Percentiles rank a stretch among this genome's conserved stretches.
These are phyloP conservation scores for Andrena camellia DNA, from an alignment of 2,888 invertebrate genomes.

Conservation along the genomic window DNA sequence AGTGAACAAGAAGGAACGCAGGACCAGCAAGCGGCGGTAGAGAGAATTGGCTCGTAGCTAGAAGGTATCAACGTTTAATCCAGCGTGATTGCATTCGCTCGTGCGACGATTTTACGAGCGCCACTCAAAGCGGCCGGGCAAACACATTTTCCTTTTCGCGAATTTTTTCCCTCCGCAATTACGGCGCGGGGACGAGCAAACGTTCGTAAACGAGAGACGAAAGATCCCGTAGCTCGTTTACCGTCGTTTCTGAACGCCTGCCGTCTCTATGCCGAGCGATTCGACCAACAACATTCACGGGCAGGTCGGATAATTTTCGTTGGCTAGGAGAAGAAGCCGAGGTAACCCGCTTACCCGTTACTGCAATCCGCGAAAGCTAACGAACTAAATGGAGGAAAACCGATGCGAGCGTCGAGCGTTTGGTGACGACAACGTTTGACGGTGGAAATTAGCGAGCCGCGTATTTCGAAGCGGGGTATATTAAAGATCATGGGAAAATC, in stretches of 20 bases:
- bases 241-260: neutral
- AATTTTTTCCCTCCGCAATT: constrained; percentile 54
- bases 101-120: constrained; percentile 63
- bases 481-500: too few relatives aligned
- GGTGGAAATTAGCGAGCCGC: neutral
- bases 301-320: constrained; percentile 36
- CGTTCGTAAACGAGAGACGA: constrained; percentile 38
- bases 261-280: neutral
- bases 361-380: constrained; percentile 7
- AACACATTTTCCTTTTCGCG: constrained; percentile 59
- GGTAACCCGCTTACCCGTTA: constrained; percentile 16
- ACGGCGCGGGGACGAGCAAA: constrained; percentile 46
- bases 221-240: constrained; percentile 38
- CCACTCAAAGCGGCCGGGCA: constrained; percentile 51
- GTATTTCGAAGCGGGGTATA: neutral
- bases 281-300: constrained; percentile 18
- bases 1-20: constrained; percentile 48
- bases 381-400: constrained; percentile 31
- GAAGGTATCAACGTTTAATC: constrained; percentile 66
- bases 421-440: neutral
- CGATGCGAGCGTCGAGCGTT: neutral
- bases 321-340: constrained; percentile 18
- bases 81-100: constrained; percentile 62
- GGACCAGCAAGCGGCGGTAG: constrained; percentile 20
- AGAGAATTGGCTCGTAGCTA: constrained; percentile 57